phyloP scores from a whole-genome alignment of 2,888 invertebrate species.

The Apodemia zela region DNA sequence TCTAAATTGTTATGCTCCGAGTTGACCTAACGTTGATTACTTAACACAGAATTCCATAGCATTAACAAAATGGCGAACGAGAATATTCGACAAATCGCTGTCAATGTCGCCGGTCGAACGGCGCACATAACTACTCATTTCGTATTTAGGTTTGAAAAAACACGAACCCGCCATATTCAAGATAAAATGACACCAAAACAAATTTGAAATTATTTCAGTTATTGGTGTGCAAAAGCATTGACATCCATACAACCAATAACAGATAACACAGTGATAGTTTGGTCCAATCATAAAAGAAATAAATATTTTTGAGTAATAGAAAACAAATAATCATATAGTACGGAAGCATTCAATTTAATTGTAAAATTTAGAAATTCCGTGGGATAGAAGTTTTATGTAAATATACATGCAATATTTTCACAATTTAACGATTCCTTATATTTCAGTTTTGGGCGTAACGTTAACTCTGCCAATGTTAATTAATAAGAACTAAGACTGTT shows the following conservation, averaged over 20 bases:
- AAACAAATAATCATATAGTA: conserved; percentile 28
- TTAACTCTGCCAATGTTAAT: too few species aligned
- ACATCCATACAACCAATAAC: conserved; percentile 32
- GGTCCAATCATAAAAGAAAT: conserved; percentile 32
- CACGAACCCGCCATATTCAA: conserved; percentile 72
- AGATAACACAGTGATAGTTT: background rate
- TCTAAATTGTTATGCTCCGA: conserved; percentile 45
- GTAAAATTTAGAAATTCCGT: background rate
- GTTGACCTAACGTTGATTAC: conserved; percentile 53
- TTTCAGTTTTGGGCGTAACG: too few species aligned
- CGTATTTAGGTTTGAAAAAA: conserved; percentile 76
- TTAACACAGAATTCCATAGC: conserved; percentile 66
- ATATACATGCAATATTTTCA: too few species aligned
- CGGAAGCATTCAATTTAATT: conserved; percentile 28
- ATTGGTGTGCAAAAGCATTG: conserved; percentile 24
- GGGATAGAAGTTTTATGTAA: too few species aligned
- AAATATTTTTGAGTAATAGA: conserved; percentile 27
- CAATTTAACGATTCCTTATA: too few species aligned
- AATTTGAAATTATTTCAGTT: conserved; percentile 16
- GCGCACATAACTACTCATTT: conserved; percentile 75
- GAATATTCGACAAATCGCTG: conserved; percentile 72
- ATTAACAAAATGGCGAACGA: conserved; percentile 77
- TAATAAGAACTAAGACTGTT: too few species aligned
- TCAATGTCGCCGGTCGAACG: conserved; percentile 73
- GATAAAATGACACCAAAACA: conserved; percentile 41